These are phyloP conservation scores for Pecten maximus DNA, from an alignment of 2,888 invertebrate species.

Conservation along the genomic window DNA sequence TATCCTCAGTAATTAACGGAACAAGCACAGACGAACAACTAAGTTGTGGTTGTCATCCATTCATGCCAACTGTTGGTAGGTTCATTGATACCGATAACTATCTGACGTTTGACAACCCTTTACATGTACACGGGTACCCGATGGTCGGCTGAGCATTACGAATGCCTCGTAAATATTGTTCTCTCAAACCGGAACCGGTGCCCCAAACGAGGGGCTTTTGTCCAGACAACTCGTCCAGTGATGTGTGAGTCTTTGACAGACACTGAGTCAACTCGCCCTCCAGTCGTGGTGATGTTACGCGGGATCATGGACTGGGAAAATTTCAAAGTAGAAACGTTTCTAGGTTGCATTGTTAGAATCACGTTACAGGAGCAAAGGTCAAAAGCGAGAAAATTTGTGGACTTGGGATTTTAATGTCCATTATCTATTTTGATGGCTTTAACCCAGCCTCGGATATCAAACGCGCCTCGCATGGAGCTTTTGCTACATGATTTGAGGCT, in stretches of 20 bases:
- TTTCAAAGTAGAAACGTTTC: constrained; percentile 13
- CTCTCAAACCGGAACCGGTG: constrained; percentile 21
- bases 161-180: neutral
- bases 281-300: neutral
- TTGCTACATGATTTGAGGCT: neutral
- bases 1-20: neutral
- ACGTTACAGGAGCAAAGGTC: constrained; percentile 7
- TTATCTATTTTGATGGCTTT: neutral
- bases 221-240: neutral
- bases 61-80: constrained; percentile 20
- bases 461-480: neutral
- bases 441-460: neutral
- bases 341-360: constrained; percentile 5
- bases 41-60: neutral
- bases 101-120: constrained; percentile 4
- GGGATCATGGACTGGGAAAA: neutral
- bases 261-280: neutral
- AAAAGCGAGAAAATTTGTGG: neutral
- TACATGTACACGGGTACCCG: constrained; percentile 3
- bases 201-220: constrained; percentile 12
- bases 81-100: constrained; percentile 21
- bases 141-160: constrained; percentile 22
- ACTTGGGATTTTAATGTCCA: neutral
- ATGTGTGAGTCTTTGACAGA: neutral
- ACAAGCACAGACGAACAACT: neutral